Conservation (phyloP, 1,140 invertebrate genomes). For the Drosophila grimshawi region DNA sequence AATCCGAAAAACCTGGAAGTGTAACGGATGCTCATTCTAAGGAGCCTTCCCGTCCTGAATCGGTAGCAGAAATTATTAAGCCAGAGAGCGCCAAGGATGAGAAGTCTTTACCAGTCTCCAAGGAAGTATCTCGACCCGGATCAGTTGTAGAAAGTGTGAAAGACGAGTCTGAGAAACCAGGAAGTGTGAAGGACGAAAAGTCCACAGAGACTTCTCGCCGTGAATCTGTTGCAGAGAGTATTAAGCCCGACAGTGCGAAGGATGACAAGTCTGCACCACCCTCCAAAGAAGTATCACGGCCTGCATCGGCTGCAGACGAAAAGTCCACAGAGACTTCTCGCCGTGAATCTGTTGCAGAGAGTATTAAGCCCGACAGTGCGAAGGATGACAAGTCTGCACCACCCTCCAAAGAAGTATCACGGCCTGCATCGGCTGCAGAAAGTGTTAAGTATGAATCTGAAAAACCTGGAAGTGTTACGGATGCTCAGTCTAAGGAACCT, state of each 20-base stretch:
- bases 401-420: conserved; percentile 34
- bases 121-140: conserved; percentile 21
- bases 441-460: background rate
- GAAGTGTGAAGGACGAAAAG: conserved; percentile 19
- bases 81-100: conserved; percentile 28
- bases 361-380: background rate
- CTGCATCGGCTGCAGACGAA: conserved; percentile 26
- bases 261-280: conserved; percentile 33
- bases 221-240: conserved; percentile 26
- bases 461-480: background rate
- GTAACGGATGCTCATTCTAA: conserved; percentile 26
- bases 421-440: conserved; percentile 31
- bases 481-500: conserved; percentile 32
- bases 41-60: conserved; percentile 42
- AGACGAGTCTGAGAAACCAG: background rate
- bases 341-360: conserved; percentile 32
- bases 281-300: conserved; percentile 14
- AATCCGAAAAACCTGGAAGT: background rate
- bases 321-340: conserved; percentile 41
- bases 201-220: conserved; percentile 42
- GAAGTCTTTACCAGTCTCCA: background rate
- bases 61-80: conserved; percentile 32
- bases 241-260: conserved; percentile 1
- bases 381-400: too few relatives aligned
- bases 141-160: conserved; percentile 25